Conservation (phyloP, 2,797 vertebrate species). For the Ceyx erithaca region DNA sequence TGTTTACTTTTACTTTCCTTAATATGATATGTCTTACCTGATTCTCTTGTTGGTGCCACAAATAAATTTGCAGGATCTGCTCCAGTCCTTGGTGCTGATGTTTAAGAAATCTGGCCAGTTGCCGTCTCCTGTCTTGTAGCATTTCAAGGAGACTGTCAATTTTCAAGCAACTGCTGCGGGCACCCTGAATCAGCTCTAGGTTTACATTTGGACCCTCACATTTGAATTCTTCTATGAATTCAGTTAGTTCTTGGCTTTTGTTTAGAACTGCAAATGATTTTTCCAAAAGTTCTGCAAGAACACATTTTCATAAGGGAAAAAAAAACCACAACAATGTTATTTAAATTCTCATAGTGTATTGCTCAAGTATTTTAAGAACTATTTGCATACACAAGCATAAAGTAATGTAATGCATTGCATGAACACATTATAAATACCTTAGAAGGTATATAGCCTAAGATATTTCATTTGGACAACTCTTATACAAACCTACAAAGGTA, state of each 20-base stretch:
- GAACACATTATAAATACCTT: not conserved
- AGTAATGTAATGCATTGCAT: not conserved
- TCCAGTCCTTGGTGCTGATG: conserved; percentile 76
- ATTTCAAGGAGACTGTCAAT: conserved; percentile 89
- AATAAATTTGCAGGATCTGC: conserved; percentile 71
- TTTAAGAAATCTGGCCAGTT: conserved; percentile 80
- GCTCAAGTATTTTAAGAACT: not conserved
- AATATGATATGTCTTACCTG: conserved; percentile 71
- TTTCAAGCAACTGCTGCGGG: conserved; percentile 81
- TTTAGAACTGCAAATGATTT: conserved; percentile 87
- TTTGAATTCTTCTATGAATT: conserved; percentile 86
- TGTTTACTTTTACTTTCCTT: not conserved
- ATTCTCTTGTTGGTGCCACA: conserved; percentile 82
- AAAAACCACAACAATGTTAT: not conserved
- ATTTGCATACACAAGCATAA: not conserved
- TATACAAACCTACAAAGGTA: not conserved
- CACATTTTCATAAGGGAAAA: not conserved
- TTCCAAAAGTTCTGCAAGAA: conserved; percentile 84
- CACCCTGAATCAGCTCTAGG: conserved; percentile 74
- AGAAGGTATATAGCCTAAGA: not conserved
- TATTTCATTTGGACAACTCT: not conserved
- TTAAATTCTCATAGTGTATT: not conserved
- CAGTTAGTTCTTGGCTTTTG: conserved; percentile 86
- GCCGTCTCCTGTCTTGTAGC: conserved; percentile 89
- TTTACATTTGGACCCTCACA: conserved; percentile 80